Conservation (phyloP, 2,113 vertebrate species). For the Okapia johnstoni region DNA sequence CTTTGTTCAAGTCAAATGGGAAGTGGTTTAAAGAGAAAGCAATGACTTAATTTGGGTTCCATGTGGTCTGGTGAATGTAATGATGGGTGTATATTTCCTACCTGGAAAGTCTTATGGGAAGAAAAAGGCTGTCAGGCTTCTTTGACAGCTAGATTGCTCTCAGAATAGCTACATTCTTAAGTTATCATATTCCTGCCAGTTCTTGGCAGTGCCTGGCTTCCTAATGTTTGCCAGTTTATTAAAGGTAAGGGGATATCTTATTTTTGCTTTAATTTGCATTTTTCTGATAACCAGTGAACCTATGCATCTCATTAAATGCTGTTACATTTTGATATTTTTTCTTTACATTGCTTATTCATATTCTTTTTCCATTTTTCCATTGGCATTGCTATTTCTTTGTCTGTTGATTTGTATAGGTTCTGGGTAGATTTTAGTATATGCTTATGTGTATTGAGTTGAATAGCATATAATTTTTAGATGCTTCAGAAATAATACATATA, state of each 20-base stretch:
- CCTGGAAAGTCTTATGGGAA: background rate
- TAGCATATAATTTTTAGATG: background rate
- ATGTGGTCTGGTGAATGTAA: background rate
- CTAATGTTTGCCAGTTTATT: background rate
- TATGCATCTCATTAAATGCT: background rate
- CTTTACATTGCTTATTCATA: background rate
- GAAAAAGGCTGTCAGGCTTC: background rate
- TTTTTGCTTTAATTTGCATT: slow-evolving; percentile 34
- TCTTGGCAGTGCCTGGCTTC: background rate
- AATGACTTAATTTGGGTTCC: background rate
- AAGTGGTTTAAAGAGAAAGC: background rate
- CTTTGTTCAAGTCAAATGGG: background rate
- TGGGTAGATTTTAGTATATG: background rate
- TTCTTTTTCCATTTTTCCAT: background rate
- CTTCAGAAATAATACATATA: slow-evolving; percentile 5
- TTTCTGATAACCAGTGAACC: background rate
- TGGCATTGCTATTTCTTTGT: background rate
- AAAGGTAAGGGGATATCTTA: background rate
- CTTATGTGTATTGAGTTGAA: background rate
- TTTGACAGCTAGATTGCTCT: background rate
- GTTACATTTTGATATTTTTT: background rate
- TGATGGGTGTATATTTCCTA: background rate
- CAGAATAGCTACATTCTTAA: background rate
- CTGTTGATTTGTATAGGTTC: background rate
- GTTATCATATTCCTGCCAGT: background rate